Evolutionary conservation across 92 coral and sea anemone species (phyloP).

Genomic region (Umimayanthus kanabou): DNA sequence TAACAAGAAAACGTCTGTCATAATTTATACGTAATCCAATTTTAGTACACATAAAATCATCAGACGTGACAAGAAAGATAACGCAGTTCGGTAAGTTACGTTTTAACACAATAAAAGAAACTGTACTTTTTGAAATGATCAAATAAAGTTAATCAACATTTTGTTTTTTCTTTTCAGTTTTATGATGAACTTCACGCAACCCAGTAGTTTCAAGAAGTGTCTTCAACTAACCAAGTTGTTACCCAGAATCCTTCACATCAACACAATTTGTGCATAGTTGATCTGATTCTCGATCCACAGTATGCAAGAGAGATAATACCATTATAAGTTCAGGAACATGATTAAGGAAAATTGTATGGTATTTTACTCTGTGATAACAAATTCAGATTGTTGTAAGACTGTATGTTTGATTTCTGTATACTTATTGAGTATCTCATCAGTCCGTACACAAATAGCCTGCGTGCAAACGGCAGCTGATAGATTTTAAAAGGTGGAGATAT

Average conservation of each 20-base stretch:
- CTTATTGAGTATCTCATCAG: background rate
- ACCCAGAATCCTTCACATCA: background rate
- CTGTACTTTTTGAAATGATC: too few species aligned
- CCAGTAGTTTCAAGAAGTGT: constrained; percentile 15
- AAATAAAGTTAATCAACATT: too few species aligned
- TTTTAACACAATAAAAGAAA: background rate
- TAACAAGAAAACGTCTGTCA: too few species aligned
- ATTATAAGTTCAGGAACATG: too few species aligned
- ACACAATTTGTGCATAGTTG: background rate
- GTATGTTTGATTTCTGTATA: background rate
- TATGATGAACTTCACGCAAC: constrained; percentile 34
- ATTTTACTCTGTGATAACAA: background rate
- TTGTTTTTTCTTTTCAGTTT: constrained; percentile 39
- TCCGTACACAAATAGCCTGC: background rate
- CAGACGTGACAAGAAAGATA: too few species aligned
- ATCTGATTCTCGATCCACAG: too few species aligned
- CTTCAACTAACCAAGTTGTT: background rate
- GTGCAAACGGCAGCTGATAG: too few species aligned
- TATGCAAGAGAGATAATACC: background rate
- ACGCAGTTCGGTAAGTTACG: background rate
- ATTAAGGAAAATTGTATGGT: background rate
- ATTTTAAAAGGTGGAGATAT: too few species aligned
- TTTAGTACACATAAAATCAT: too few species aligned
- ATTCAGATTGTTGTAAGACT: background rate
- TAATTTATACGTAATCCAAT: too few species aligned